Evolutionary conservation across 2,888 invertebrate species (phyloP).

Genomic region (Acleris emargana): DNA sequence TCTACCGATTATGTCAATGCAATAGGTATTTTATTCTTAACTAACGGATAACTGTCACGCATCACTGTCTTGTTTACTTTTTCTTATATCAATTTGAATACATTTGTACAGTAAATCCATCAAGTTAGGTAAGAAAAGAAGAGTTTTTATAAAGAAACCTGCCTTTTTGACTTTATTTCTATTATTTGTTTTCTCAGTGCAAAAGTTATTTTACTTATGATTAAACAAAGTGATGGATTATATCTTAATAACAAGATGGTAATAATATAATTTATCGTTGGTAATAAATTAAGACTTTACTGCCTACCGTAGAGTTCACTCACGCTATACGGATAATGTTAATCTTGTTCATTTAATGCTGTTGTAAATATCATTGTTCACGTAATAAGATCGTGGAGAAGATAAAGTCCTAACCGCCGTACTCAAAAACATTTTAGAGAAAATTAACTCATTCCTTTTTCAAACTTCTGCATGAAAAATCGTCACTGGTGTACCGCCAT

Average conservation of each 20-base stretch:
- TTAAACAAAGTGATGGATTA: background rate
- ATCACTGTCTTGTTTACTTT: constrained; percentile 15
- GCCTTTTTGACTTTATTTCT: background rate
- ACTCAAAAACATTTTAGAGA: too few species aligned
- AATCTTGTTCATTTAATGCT: constrained; percentile 11
- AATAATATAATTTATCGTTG: background rate
- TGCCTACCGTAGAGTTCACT: background rate
- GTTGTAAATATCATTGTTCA: constrained; percentile 16
- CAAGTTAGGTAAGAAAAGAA: background rate
- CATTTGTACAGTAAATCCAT: constrained; percentile 12
- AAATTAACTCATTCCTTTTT: too few species aligned
- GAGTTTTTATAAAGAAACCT: background rate
- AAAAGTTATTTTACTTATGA: too few species aligned
- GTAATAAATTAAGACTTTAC: constrained; percentile 2
- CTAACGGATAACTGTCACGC: constrained; percentile 14
- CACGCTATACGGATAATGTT: background rate
- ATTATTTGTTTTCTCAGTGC: too few species aligned
- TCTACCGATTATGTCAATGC: background rate
- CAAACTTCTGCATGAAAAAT: too few species aligned
- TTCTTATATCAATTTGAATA: constrained; percentile 15
- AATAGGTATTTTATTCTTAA: constrained; percentile 15
- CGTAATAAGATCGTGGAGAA: constrained; percentile 9
- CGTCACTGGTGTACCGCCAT: too few species aligned
- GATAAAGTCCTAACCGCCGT: constrained; percentile 1
- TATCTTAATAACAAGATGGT: background rate